Evolutionary conservation across 2,888 invertebrate genomes (phyloP), one percentile per base, ranked within the genome.

Genomic region (Phalera bucephala): DNA sequence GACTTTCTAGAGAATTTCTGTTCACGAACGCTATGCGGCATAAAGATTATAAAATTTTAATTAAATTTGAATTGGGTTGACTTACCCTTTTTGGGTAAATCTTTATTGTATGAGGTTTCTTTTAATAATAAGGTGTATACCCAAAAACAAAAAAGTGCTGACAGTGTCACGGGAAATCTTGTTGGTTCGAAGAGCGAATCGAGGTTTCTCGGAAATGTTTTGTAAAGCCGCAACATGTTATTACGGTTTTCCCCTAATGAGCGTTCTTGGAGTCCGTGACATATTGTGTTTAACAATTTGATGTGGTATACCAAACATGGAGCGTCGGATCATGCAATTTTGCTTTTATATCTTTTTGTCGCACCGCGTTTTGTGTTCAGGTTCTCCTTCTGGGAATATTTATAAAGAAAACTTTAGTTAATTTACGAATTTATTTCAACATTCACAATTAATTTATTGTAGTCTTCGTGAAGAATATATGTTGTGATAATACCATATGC

Each of bases 171-270:
- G 7, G 7, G 12, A 25, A 12, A 25, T 17, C 17, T 29, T 17
- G 7, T n/a, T 17, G 5, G 5, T 17, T 17, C 12, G 12, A 12
- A 11, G 20, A 30, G 20, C 10, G 12, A 12, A 25, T 10, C 10
- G 25, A 0, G 25, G 11, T 17, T 31, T 21, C 19, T n/a, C 22
- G 20, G 31, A 25, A 25, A 11, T 33, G 31, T 31, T 31, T 28
- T 20, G 11, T 21, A 13, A 19, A 13, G 15, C 11, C 22, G 33
- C 31, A 25, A 32, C 32, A 35, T 32, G 23, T 27, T 35, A 11
- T 28, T 32, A 31, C 29, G 25, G 12, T 8, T 12, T 25, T 12
- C 25, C 7, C 12, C 12, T 25, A 25, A 25, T 12, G 8, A 25
- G 25, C 25, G 12, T 1, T 25, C 12, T 25, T 25, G 1, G 25